A percentile compares a stretch with the other conserved stretches of the same genome.
phyloP scores from a whole-genome alignment of 2,797 vertebrate genomes.

The Labeo calbasu region DNA sequence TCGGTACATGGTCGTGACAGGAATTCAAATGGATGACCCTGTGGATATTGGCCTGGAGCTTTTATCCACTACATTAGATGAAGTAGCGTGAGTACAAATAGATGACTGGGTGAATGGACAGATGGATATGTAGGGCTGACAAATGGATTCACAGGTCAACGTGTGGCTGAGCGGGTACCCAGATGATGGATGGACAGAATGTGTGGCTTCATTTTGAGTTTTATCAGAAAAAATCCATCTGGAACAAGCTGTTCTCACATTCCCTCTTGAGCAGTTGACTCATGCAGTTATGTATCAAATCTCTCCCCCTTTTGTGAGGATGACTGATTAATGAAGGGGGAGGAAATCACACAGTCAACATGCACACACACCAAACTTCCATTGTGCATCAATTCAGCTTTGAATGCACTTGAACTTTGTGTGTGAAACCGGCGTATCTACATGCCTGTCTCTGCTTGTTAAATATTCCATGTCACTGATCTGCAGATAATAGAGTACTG shows the following conservation, averaged over 20 bases:
- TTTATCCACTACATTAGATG: slow-evolving; percentile 19
- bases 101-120: slow-evolving; percentile 39
- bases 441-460: slow-evolving; percentile 39
- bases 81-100: slow-evolving; percentile 35
- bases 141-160: slow-evolving; percentile 40
- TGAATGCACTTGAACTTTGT: slow-evolving; percentile 17
- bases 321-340: slow-evolving; percentile 49
- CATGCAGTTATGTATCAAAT: slow-evolving; percentile 51
- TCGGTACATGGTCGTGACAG: neutral
- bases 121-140: slow-evolving; percentile 36
- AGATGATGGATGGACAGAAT: slow-evolving; percentile 45
- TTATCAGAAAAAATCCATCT: slow-evolving; percentile 52
- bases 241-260: slow-evolving; percentile 59
- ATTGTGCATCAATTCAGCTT: slow-evolving; percentile 30
- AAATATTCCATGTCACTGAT: slow-evolving; percentile 30
- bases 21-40: slow-evolving; percentile 10
- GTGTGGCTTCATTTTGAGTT: slow-evolving; percentile 36
- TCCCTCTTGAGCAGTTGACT: slow-evolving; percentile 42
- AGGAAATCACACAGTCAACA: slow-evolving; percentile 73
- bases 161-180: neutral
- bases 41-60: neutral
- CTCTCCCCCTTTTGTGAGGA: slow-evolving; percentile 53
- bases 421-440: slow-evolving; percentile 23
- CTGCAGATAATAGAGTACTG: slow-evolving; percentile 31
- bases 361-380: slow-evolving; percentile 60